Base-by-base conservation (phyloP, 2,113 vertebrate species). In the Rhinopomastus cyanomelas region DNA sequence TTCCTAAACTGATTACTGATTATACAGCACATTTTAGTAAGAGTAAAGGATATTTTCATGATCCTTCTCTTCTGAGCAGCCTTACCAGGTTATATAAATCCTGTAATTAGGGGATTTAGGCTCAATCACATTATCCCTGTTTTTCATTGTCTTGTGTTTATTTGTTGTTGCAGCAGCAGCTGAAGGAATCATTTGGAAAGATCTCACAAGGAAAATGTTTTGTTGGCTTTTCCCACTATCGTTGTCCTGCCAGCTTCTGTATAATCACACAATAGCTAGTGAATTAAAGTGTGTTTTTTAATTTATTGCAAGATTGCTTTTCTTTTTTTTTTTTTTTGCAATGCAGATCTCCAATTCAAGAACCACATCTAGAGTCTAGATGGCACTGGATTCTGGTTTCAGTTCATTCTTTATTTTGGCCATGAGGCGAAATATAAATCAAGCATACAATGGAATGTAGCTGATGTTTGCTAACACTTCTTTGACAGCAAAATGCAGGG, bases 151-250 rank as follows among this genome's bases (percentile, higher is more conserved):
- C 57, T 37, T 62, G 14, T 80, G 75, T 76, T 89, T 90, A 48
- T 92, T 94, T 93, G 79, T 57, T 71, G 49, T 89, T 60, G 61
- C 52, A 87, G 81, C 46, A 88, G 83, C 80, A 95, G 77, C 85
- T 95, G 91, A 95, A 78, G 66, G 68, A 90, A 92, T 53, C 74
- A 87, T 59, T 92, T 90, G 83, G 87, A 95, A 93, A 92, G 73
- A 88, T 68, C 49, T 83, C 88, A 81, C 57, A 88, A 86, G 36
- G 34, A 71, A 74, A 89, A 92, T 52, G 39, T 82, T 76, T 74
- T 86, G 87, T 64, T 80, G 86, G 74, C 85, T 90, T 84, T 92
- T 78, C 73, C 62, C 55, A 88, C 60, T 85, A 1, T 52, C 60
- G 81, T 67, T 67, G 74, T 56, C 88, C 89, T 77, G 74, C 82